Percentiles rank a stretch among this genome's conserved stretches.
These are phyloP conservation scores for Gambusia yucatana DNA, from an alignment of 2,797 vertebrate genomes.

Conservation along the genomic window DNA sequence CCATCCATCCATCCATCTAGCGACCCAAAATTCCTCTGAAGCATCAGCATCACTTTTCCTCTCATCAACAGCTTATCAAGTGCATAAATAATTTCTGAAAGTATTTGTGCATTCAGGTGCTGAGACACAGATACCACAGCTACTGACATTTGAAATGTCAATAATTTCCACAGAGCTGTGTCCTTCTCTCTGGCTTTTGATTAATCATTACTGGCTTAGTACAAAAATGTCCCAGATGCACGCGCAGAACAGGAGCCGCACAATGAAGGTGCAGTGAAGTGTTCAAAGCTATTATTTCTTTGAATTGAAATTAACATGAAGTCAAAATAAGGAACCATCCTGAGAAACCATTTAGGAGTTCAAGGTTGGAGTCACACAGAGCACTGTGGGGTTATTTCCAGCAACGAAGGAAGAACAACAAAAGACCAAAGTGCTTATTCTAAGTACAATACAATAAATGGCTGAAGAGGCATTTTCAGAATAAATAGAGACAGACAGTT, in stretches of 20 bases:
- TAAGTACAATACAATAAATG: constrained; percentile 7
- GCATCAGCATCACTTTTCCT: constrained; percentile 14
- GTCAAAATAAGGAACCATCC: constrained; percentile 37
- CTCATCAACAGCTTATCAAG: constrained; percentile 27
- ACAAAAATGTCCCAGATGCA: constrained; percentile 57
- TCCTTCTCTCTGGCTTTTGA: constrained; percentile 53
- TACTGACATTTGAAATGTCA: constrained; percentile 45
- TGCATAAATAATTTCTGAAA: constrained; percentile 40
- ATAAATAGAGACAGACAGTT: background rate
- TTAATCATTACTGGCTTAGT: constrained; percentile 63
- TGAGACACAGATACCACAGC: constrained; percentile 38
- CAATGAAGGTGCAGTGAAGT: constrained; percentile 68
- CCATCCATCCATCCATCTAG: background rate
- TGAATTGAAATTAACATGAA: constrained; percentile 63
- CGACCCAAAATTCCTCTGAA: background rate
- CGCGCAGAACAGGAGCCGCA: constrained; percentile 64
- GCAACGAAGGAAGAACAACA: constrained; percentile 32
- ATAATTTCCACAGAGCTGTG: constrained; percentile 43
- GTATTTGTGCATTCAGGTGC: constrained; percentile 34
- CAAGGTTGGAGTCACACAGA: constrained; percentile 32
- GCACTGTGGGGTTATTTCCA: constrained; percentile 7
- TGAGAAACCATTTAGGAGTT: constrained; percentile 42
- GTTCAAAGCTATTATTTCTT: constrained; percentile 72
- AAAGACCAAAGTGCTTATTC: constrained; percentile 5
- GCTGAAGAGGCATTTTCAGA: background rate